Evolutionary conservation across 2,888 invertebrate genomes (phyloP).

Genomic region (Epiblema foenella): DNA sequence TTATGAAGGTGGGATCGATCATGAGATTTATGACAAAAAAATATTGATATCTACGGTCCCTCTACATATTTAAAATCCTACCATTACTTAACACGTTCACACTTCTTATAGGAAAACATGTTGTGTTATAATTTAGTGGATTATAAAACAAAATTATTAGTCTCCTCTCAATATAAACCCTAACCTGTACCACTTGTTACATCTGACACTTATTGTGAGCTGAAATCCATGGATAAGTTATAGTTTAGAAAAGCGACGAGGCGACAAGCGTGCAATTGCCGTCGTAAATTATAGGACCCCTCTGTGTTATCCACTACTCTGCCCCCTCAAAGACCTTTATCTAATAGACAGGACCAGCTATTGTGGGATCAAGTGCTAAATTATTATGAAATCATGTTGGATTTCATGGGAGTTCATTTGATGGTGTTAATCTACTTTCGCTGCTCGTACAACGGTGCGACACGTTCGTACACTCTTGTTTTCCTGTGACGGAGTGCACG

Average conservation of each 20-base stretch:
- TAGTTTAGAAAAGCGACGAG: constrained; percentile 52
- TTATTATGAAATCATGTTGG: constrained; percentile 71
- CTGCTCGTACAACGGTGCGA: constrained; percentile 16
- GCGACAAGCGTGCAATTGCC: constrained; percentile 59
- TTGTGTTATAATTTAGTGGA: neutral
- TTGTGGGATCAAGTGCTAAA: constrained; percentile 74
- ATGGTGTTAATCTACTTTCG: constrained; percentile 52
- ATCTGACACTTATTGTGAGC: constrained; percentile 53
- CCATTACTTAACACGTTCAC: neutral
- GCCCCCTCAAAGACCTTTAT: constrained; percentile 61
- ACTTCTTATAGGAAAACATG: neutral
- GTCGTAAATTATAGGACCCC: constrained; percentile 56
- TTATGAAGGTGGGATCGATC: no score
- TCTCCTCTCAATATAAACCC: constrained; percentile 12
- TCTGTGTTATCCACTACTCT: constrained; percentile 58
- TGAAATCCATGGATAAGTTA: constrained; percentile 61
- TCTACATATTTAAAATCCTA: no score
- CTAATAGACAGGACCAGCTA: constrained; percentile 67
- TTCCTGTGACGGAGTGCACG: neutral
- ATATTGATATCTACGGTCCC: no score
- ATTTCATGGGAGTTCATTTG: constrained; percentile 69
- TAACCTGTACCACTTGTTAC: constrained; percentile 45
- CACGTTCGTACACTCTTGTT: constrained; percentile 1
- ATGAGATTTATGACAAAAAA: no score
- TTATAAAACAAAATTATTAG: neutral